Evolutionary conservation across 2,888 invertebrate species (phyloP), one percentile per base, ranked within the genome.

Genomic region (Deroplatys truncata): DNA sequence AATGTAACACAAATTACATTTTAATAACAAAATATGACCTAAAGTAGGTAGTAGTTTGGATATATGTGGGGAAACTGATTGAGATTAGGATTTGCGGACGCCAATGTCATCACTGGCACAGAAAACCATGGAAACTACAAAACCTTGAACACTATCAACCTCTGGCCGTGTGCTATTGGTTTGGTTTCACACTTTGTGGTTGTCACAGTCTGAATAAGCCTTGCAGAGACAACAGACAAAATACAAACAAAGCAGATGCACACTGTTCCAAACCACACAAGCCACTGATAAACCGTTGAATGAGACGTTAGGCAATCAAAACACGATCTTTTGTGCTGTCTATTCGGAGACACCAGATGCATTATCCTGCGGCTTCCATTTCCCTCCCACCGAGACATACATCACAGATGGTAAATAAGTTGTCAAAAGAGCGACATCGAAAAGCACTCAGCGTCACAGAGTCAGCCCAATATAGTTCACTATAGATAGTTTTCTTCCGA

Each of bases 401-500:
- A 87, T 87, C 87, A 87, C 87, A 82, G 83, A 35, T 87, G 87
- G 87, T 87, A 87, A 87, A 87, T 87, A 87, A 82, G 83, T 87
- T 87, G 87, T 87, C 87, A 87, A 87, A 86, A 83, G 43, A 35
- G 35, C 87, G 82, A 87, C 87, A 87, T 87, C 87, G 87, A 87
- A 87, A 87, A 87, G 87, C 87, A 87, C 87, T 87, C 87, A 82
- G 87, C 87, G 82, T 82, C 83, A 35, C 29, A 35, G 84, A 56
- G 20, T 72, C 56, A 25, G 56, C 56, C 56, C 56, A 72, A 72
- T 72, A 72, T 72, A 72, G 56, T 72, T 72, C 20, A 25, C 56
- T 43, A 43, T 7, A 72, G 56, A 25, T 72, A 72, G 56, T 72
- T 72, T 72, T 72, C 56, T 72, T 72, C 56, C 4, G 25, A 72